Percentiles rank a stretch among this genome's conserved stretches.
Evolutionary conservation across 1,140 invertebrate genomes (phyloP).

Genomic region (Lordiphosa stackelbergi): DNA sequence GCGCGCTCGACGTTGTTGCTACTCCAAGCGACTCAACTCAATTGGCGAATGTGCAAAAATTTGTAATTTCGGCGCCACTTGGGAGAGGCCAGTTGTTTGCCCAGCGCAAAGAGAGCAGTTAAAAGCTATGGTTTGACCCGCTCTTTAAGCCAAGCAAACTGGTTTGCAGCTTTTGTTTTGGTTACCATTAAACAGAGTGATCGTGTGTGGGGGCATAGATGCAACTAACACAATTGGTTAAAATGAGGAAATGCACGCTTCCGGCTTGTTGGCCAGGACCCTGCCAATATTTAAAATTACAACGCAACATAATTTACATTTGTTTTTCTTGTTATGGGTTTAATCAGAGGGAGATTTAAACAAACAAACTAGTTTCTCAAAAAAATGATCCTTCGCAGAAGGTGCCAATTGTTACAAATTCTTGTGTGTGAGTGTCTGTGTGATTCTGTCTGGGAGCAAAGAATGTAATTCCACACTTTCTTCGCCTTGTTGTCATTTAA

Average conservation of each 20-base stretch:
- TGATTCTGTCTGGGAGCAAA: not conserved
- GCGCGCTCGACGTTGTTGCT: constrained; percentile 46
- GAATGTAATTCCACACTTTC: constrained; percentile 22
- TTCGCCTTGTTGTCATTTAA: constrained; percentile 51
- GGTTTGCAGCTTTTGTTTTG: constrained; percentile 30
- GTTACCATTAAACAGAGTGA: constrained; percentile 19
- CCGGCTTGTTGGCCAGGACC: constrained; percentile 46
- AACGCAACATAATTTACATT: constrained; percentile 12
- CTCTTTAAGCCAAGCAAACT: constrained; percentile 40
- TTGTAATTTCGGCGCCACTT: constrained; percentile 40
- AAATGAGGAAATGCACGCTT: constrained; percentile 60
- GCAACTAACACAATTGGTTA: constrained; percentile 50
- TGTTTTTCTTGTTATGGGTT: constrained; percentile 65
- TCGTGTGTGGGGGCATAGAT: constrained; percentile 5
- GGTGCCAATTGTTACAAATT: constrained; percentile 39
- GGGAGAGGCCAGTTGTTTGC: constrained; percentile 33
- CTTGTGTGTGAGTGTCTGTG: constrained; percentile 15
- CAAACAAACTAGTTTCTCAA: constrained; percentile 30
- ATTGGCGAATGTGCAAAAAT: constrained; percentile 62
- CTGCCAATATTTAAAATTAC: constrained; percentile 11
- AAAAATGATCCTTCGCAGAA: constrained; percentile 50
- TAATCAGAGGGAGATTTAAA: constrained; percentile 71
- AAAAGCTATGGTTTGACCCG: constrained; percentile 42
- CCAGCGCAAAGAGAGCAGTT: constrained; percentile 34
- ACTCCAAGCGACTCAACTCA: constrained; percentile 48